Evolutionary conservation across 2,797 vertebrate species (phyloP).

Genomic region (Sphaeramia orbicularis): DNA sequence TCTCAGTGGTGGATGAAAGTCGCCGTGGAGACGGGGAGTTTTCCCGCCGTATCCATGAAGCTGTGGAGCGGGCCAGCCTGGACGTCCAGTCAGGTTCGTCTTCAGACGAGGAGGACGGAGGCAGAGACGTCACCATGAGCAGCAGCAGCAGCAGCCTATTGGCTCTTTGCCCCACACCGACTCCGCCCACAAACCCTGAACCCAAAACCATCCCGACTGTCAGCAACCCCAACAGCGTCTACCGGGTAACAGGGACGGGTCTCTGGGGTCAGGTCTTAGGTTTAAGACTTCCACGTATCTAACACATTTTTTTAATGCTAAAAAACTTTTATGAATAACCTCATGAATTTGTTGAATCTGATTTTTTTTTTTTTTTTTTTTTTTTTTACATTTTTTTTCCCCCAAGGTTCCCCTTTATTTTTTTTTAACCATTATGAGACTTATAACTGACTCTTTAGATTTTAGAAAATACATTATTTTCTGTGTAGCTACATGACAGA

Average conservation of each 20-base stretch:
- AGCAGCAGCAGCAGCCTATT: conserved; percentile 51
- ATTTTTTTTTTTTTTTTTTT: no score
- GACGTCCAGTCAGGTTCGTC: conserved; percentile 85
- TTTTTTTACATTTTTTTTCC: no score
- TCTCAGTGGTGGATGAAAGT: conserved; percentile 83
- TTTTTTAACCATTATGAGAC: no score
- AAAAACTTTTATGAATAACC: no score
- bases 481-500: no score
- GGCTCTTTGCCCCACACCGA: background rate
- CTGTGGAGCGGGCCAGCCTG: conserved; percentile 88
- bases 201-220: conserved; percentile 92
- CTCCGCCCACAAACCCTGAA: conserved; percentile 53
- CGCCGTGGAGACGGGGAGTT: conserved; percentile 80
- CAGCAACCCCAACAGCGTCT: conserved; percentile 96
- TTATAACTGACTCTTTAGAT: no score
- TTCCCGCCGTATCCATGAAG: conserved; percentile 88
- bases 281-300: no score
- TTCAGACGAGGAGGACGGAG: conserved; percentile 90
- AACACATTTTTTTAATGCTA: no score
- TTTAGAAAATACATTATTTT: no score
- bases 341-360: no score
- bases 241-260: conserved; percentile 94
- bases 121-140: conserved; percentile 58
- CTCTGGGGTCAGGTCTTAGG: no score
- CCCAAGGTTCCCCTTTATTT: no score